Conservation (phyloP, 2,797 vertebrate genomes). For the Dendrocincla fuliginosa region DNA sequence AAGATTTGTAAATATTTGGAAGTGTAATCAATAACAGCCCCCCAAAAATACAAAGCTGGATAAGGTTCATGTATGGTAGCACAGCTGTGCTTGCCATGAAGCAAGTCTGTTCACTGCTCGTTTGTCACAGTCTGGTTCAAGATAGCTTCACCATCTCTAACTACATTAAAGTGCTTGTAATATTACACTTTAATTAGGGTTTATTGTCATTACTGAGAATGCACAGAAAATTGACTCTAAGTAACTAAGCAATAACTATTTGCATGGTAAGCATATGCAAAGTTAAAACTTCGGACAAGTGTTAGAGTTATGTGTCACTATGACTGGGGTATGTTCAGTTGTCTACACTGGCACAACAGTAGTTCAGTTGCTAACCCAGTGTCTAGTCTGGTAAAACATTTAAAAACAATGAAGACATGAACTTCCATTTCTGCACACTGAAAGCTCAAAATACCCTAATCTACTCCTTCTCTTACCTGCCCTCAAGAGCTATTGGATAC, state of each 20-base stretch:
- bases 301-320: neutral
- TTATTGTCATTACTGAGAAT: neutral
- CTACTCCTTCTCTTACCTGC: neutral
- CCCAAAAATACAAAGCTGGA: rapidly evolving
- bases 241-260: neutral
- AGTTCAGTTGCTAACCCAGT: neutral
- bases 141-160: neutral
- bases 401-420: neutral
- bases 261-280: neutral
- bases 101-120: neutral
- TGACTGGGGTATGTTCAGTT: rapidly evolving
- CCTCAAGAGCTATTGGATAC: neutral
- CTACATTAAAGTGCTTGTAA: neutral
- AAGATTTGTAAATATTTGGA: neutral
- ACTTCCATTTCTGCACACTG: neutral
- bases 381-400: neutral
- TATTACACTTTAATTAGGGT: neutral
- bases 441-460: neutral
- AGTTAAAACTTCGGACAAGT: neutral
- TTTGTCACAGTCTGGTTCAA: neutral
- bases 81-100: neutral
- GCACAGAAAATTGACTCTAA: neutral
- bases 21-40: neutral
- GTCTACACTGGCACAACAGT: neutral
- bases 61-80: neutral